A percentile compares a stretch with the other conserved stretches of the same genome.
These are phyloP conservation scores for Poeciliopsis paucimaculata DNA, from an alignment of 2,797 vertebrate species.

Conservation along the genomic window DNA sequence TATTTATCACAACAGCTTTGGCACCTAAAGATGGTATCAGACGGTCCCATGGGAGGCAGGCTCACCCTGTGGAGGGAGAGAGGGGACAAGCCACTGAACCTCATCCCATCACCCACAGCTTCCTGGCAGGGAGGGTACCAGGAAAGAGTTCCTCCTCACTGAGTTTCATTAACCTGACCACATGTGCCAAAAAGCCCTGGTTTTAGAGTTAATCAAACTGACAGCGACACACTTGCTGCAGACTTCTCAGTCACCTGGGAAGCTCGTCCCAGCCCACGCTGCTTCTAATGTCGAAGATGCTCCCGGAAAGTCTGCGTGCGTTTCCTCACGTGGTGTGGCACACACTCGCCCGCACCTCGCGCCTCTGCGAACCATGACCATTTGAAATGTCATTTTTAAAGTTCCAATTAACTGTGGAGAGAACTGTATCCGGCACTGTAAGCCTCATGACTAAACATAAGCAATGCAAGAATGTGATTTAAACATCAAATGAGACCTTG, in stretches of 20 bases:
- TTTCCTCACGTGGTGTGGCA: constrained; percentile 24
- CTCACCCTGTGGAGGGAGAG: constrained; percentile 39
- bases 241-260: constrained; percentile 70
- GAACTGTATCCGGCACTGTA: constrained; percentile 62
- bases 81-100: constrained; percentile 68
- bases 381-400: constrained; percentile 68
- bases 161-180: constrained; percentile 88
- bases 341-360: constrained; percentile 24
- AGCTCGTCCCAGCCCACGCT: constrained; percentile 66
- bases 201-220: constrained; percentile 84
- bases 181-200: constrained; percentile 80
- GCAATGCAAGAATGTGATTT: constrained; percentile 69
- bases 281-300: constrained; percentile 42
- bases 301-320: constrained; percentile 49
- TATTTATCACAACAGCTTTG: constrained; percentile 45
- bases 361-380: constrained; percentile 40
- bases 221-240: constrained; percentile 73
- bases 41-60: constrained; percentile 51
- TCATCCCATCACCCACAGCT: constrained; percentile 84
- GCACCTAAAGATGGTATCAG: constrained; percentile 64
- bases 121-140: constrained; percentile 74
- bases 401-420: constrained; percentile 71
- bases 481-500: constrained; percentile 76
- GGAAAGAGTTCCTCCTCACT: constrained; percentile 74
- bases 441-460: constrained; percentile 60